Evolutionary conservation across 2,888 invertebrate species (phyloP).

Genomic region (Achlya flavicornis): DNA sequence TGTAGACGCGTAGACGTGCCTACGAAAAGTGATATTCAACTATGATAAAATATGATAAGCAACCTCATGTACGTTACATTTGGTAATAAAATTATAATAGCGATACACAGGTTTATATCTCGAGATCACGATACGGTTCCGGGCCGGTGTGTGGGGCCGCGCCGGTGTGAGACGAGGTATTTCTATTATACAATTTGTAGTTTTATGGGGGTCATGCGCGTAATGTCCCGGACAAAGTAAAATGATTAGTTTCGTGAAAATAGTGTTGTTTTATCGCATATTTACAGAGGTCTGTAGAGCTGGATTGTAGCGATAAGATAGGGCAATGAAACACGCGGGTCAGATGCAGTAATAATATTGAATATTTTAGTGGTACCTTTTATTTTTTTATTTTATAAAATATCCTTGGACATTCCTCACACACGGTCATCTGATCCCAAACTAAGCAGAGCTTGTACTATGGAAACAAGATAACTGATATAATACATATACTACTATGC

Average conservation of each 20-base stretch:
- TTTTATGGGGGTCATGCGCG: background rate
- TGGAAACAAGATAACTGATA: no score
- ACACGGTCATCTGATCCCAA: no score
- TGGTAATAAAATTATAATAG: conserved; percentile 12
- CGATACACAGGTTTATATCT: background rate
- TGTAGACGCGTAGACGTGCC: background rate
- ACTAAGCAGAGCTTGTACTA: no score
- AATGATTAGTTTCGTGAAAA: conserved; percentile 21
- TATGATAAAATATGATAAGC: background rate
- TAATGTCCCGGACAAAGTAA: conserved; percentile 20
- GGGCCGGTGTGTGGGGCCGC: background rate
- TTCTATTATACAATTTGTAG: background rate
- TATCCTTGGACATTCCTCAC: no score
- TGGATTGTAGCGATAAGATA: background rate
- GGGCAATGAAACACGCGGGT: background rate
- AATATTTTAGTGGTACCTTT: background rate
- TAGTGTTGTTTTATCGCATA: conserved; percentile 21
- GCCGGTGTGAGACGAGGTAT: background rate
- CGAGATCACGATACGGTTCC: background rate
- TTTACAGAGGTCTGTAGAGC: conserved; percentile 13
- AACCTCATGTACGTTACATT: background rate
- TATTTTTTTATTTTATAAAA: no score
- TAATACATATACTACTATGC: no score
- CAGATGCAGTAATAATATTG: background rate
- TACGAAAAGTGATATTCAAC: background rate